Conservation (phyloP, 2,888 invertebrate genomes). For the Trissonchulus latispiculum region DNA sequence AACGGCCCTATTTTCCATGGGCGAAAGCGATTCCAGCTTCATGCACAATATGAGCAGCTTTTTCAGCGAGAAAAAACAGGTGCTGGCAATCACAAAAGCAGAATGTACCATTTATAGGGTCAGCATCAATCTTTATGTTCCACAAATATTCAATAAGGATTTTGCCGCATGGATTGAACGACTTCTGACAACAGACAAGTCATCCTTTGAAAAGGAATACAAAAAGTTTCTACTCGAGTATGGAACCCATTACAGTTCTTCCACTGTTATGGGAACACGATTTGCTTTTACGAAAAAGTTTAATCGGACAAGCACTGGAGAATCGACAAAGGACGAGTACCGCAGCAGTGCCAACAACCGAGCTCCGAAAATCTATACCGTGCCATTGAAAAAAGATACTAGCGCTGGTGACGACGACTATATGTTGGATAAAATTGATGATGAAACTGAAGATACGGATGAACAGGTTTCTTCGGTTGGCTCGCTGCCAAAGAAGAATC, state of each 20-base stretch:
- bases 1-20: too few relatives aligned
- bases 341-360: too few relatives aligned
- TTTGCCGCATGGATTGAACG: background rate
- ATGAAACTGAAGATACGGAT: background rate
- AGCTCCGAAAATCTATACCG: too few relatives aligned
- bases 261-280: background rate
- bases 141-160: background rate
- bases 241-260: background rate
- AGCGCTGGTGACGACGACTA: background rate
- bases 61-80: background rate
- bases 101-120: background rate
- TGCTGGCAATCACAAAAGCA: background rate
- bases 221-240: background rate
- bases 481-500: background rate
- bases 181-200: background rate
- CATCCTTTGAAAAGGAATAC: background rate
- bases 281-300: background rate
- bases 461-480: background rate
- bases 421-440: background rate
- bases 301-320: background rate
- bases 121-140: background rate
- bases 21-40: too few relatives aligned
- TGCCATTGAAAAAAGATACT: background rate
- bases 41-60: too few relatives aligned
- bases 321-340: background rate